phyloP scores from a whole-genome alignment of 2,797 vertebrate species.

The Macroramphosus scolopax region DNA sequence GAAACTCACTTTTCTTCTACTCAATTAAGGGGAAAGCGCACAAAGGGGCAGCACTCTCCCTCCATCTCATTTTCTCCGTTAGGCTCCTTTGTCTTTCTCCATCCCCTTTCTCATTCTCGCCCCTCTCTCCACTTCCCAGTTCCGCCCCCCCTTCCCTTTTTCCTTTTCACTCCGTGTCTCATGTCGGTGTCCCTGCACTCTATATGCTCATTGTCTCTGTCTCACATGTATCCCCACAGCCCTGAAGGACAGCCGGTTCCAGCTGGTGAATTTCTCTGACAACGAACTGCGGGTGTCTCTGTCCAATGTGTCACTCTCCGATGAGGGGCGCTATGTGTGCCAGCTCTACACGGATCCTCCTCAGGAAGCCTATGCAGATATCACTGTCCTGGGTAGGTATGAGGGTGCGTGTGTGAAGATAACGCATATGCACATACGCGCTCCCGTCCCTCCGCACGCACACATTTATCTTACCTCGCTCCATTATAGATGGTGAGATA shows the following conservation, averaged over 20 bases:
- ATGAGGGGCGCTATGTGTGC: conserved; percentile 97
- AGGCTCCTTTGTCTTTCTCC: conserved; percentile 35
- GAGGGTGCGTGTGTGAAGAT: conserved; percentile 47
- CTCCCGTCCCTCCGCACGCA: conserved; percentile 3
- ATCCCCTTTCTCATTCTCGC: conserved; percentile 19
- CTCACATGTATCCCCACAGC: conserved; percentile 71
- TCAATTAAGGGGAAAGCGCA: conserved; percentile 72
- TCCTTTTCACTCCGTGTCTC: conserved; percentile 45
- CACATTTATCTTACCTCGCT: conserved; percentile 32
- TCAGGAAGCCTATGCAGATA: conserved; percentile 93
- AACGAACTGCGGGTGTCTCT: conserved; percentile 95
- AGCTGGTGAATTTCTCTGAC: conserved; percentile 99
- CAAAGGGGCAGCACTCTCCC: conserved; percentile 47
- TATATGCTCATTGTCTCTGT: conserved; percentile 56
- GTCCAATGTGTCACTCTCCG: conserved; percentile 96
- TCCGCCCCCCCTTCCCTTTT: neutral
- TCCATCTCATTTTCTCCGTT: conserved; percentile 21
- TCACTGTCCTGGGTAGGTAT: conserved; percentile 92
- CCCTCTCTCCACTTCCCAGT: neutral
- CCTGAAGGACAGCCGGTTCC: conserved; percentile 98
- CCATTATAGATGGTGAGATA: conserved; percentile 30
- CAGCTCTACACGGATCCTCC: conserved; percentile 98
- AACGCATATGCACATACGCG: neutral
- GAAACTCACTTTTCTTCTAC: conserved; percentile 73
- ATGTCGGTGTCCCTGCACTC: conserved; percentile 53